Conservation (phyloP, 2,113 vertebrate species). For the Perca schrenkii region DNA sequence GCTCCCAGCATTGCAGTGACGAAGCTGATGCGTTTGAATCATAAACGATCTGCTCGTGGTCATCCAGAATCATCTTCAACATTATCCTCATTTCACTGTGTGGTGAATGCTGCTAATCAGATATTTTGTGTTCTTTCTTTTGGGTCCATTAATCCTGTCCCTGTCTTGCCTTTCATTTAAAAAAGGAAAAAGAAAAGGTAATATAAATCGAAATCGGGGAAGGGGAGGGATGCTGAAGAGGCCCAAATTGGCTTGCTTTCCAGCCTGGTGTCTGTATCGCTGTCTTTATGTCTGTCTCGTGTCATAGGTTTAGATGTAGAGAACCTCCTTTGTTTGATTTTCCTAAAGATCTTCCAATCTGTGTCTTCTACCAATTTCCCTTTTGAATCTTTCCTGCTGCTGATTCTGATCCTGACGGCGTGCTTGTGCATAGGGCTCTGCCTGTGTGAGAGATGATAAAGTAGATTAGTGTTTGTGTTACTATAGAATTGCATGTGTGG, state of each 20-base stretch:
- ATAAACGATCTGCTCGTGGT: background rate
- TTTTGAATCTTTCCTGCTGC: conserved; percentile 67
- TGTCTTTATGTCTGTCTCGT: conserved; percentile 62
- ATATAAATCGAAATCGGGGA: conserved; percentile 66
- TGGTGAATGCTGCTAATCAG: conserved; percentile 74
- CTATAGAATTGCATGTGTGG: conserved; percentile 53
- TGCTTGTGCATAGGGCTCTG: conserved; percentile 58
- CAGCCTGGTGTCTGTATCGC: conserved; percentile 58
- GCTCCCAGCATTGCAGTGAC: background rate
- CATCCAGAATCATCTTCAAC: conserved; percentile 43
- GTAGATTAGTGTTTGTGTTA: conserved; percentile 43
- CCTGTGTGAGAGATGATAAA: conserved; percentile 38
- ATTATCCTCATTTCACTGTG: conserved; percentile 63
- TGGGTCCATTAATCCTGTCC: conserved; percentile 81
- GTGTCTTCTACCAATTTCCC: conserved; percentile 54
- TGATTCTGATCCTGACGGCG: conserved; percentile 50
- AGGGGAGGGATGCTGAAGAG: conserved; percentile 67
- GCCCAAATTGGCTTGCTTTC: conserved; percentile 74
- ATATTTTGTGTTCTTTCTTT: conserved; percentile 81
- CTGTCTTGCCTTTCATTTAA: conserved; percentile 82
- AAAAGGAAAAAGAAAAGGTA: conserved; percentile 84
- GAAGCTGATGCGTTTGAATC: conserved; percentile 36
- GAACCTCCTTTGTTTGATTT: conserved; percentile 39
- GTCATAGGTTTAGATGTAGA: conserved; percentile 64
- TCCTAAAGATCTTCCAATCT: conserved; percentile 40